Conservation (phyloP, 2,888 invertebrate genomes). For the Omphaloscelis lunosa region DNA sequence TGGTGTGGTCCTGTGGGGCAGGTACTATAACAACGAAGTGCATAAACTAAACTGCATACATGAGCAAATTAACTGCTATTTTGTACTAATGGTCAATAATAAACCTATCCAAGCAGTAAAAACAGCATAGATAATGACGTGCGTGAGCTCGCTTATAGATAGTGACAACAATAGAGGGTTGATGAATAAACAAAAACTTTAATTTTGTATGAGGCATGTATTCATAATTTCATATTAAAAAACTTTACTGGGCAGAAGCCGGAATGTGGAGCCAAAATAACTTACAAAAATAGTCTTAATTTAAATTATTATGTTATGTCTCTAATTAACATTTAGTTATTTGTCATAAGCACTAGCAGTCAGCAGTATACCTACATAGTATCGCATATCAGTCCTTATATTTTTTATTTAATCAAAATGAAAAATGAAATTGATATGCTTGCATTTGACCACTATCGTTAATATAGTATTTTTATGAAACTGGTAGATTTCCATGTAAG, state of each 20-base stretch:
- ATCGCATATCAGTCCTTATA: not conserved
- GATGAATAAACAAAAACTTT: not conserved
- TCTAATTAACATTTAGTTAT: not conserved
- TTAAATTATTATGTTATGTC: not conserved
- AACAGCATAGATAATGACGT: not conserved
- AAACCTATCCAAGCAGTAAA: too few species aligned
- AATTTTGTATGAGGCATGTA: not conserved
- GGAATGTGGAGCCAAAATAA: not conserved
- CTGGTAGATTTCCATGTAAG: not conserved
- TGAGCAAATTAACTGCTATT: not conserved
- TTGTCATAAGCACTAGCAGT: not conserved
- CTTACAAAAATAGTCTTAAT: not conserved
- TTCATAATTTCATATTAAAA: not conserved
- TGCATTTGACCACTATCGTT: not conserved
- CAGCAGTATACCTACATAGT: not conserved
- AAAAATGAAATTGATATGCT: not conserved
- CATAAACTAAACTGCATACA: too few species aligned
- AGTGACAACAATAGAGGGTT: not conserved
- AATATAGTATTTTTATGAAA: not conserved
- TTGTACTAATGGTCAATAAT: too few species aligned
- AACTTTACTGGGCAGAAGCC: not conserved
- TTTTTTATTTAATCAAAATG: not conserved
- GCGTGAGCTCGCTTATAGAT: not conserved
- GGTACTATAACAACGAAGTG: too few species aligned
- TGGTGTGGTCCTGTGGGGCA: too few species aligned